phyloP scores from a whole-genome alignment of 2,888 invertebrate genomes.

The Onchidella celtica region DNA sequence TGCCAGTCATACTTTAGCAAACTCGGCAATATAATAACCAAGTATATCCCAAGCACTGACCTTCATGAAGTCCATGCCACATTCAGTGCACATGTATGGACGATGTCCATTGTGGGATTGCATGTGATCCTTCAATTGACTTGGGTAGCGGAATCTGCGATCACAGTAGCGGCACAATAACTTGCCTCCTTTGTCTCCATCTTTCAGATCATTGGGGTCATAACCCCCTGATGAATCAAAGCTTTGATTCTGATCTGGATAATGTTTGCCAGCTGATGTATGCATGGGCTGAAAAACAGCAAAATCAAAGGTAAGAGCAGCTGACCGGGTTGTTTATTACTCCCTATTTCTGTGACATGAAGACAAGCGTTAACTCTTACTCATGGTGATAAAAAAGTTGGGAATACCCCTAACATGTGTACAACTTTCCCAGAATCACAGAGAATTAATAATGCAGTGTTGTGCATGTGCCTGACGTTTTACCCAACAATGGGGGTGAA shows the following conservation, averaged over 20 bases:
- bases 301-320: conserved; percentile 1
- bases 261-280: conserved; percentile 27
- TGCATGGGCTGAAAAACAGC: conserved; percentile 25
- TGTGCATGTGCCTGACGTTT: too few relatives aligned
- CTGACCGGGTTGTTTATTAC: too few relatives aligned
- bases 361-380: too few relatives aligned
- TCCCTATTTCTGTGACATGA: too few relatives aligned
- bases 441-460: too few relatives aligned
- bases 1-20: too few relatives aligned
- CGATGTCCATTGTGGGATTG: conserved; percentile 77
- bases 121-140: conserved; percentile 79
- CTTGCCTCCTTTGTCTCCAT: conserved; percentile 59
- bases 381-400: too few relatives aligned
- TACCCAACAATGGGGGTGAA: too few relatives aligned
- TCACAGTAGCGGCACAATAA: conserved; percentile 73
- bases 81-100: conserved; percentile 79
- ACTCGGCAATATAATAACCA: too few relatives aligned
- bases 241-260: conserved; percentile 38
- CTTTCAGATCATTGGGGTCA: conserved; percentile 34
- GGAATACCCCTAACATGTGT: too few relatives aligned
- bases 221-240: conserved; percentile 27
- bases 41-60: too few relatives aligned
- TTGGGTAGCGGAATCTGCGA: conserved; percentile 77
- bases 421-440: too few relatives aligned
- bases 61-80: conserved; percentile 81